A percentile compares a stretch with the other conserved stretches of the same genome.
These are phyloP conservation scores for Limulus polyphemus DNA, from an alignment of 2,888 invertebrate genomes.

Conservation along the genomic window DNA sequence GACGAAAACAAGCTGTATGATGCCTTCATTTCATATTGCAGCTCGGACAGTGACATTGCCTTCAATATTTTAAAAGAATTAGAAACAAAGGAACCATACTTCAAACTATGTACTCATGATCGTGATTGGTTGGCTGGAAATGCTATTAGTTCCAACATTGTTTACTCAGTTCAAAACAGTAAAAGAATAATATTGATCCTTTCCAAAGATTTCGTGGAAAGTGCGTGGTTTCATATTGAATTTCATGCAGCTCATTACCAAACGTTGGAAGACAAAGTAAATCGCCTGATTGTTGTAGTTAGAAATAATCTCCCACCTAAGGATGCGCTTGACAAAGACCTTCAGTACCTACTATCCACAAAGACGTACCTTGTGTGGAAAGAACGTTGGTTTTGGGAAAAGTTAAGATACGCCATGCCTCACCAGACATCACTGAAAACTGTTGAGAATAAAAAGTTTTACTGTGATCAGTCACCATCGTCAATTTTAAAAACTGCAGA, in stretches of 20 bases:
- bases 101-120: slow-evolving; percentile 28
- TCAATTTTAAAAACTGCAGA: no score
- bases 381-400: slow-evolving; percentile 30
- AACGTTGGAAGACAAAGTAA: slow-evolving; percentile 27
- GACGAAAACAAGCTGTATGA: slow-evolving; percentile 27
- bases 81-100: slow-evolving; percentile 19
- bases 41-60: slow-evolving; percentile 24
- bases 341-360: slow-evolving; percentile 25
- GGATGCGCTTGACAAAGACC: slow-evolving; percentile 26
- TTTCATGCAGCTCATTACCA: slow-evolving; percentile 27
- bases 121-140: slow-evolving; percentile 29
- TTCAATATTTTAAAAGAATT: slow-evolving; percentile 25
- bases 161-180: slow-evolving; percentile 27
- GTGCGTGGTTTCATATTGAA: slow-evolving; percentile 28
- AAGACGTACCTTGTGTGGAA: slow-evolving; percentile 28
- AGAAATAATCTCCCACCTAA: slow-evolving; percentile 24
- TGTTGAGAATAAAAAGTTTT: background rate
- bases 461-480: no score
- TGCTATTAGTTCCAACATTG: slow-evolving; percentile 27
- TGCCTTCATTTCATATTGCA: slow-evolving; percentile 27
- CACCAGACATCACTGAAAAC: slow-evolving; percentile 8
- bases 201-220: slow-evolving; percentile 25
- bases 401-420: slow-evolving; percentile 28
- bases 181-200: slow-evolving; percentile 27
- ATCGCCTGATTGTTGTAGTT: slow-evolving; percentile 27